Evolutionary conservation across 1,140 invertebrate genomes (phyloP).

Genomic region (Rhyzopertha dominica): DNA sequence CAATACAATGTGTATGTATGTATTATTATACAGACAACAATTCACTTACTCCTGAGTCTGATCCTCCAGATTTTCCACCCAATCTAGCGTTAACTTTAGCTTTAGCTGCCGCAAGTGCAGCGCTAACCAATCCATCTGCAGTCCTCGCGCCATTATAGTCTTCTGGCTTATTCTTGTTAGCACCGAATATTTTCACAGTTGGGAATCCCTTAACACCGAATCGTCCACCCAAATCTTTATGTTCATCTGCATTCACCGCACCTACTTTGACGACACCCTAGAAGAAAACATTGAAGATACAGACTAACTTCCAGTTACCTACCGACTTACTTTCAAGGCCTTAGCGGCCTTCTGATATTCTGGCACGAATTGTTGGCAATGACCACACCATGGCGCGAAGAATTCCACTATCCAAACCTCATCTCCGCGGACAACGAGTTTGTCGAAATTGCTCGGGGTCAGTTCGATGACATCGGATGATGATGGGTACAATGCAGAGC

Average conservation of each 20-base stretch:
- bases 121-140: slow-evolving; percentile 81
- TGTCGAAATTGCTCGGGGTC: slow-evolving; percentile 87
- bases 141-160: slow-evolving; percentile 84
- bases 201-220: slow-evolving; percentile 90
- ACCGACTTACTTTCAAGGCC: slow-evolving; percentile 69
- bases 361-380: slow-evolving; percentile 75
- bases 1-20: too few species aligned
- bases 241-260: slow-evolving; percentile 86
- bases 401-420: slow-evolving; percentile 92
- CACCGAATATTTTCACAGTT: slow-evolving; percentile 92
- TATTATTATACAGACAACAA: too few species aligned
- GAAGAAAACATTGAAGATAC: slow-evolving; percentile 29
- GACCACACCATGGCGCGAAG: slow-evolving; percentile 90
- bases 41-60: too few species aligned
- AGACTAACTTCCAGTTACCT: slow-evolving; percentile 1
- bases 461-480: slow-evolving; percentile 85
- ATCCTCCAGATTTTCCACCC: slow-evolving; percentile 51
- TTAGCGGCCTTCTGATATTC: slow-evolving; percentile 86
- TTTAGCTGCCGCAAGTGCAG: slow-evolving; percentile 65
- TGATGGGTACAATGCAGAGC: slow-evolving; percentile 75
- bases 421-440: slow-evolving; percentile 76
- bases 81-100: slow-evolving; percentile 65
- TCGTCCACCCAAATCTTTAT: slow-evolving; percentile 73
- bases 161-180: slow-evolving; percentile 79
- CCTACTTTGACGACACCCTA: slow-evolving; percentile 91